These are phyloP conservation scores for Eilema sororculum DNA, from an alignment of 2,888 invertebrate species.

Conservation along the genomic window DNA sequence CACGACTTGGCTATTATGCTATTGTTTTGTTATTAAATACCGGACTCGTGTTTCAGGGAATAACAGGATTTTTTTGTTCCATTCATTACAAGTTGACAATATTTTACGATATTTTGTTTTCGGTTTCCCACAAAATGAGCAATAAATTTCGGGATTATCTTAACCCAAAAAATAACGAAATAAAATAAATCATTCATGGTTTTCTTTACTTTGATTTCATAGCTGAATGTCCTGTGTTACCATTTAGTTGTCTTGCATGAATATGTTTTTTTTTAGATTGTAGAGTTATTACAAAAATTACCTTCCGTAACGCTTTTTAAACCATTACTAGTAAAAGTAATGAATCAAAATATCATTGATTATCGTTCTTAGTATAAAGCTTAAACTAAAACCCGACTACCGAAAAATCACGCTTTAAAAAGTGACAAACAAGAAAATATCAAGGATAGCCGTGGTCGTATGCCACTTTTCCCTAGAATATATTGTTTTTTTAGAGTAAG, in stretches of 20 bases:
- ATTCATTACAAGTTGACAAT: not conserved
- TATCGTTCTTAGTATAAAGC: too few species aligned
- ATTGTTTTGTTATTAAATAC: constrained; percentile 8
- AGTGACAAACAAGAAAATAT: too few species aligned
- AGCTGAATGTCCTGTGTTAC: not conserved
- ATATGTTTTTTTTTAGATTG: too few species aligned
- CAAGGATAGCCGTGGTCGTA: too few species aligned
- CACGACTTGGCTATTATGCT: constrained; percentile 2
- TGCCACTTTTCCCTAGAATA: too few species aligned
- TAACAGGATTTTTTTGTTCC: not conserved
- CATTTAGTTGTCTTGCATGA: not conserved
- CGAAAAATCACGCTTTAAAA: too few species aligned
- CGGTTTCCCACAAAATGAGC: not conserved
- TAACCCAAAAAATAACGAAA: not conserved
- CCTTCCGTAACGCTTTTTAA: not conserved
- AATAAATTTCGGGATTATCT: not conserved
- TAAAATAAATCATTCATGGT: not conserved
- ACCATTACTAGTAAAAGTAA: too few species aligned
- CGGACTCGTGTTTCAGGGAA: not conserved
- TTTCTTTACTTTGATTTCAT: not conserved
- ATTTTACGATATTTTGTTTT: not conserved
- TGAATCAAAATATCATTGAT: too few species aligned
- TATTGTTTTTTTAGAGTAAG: too few species aligned
- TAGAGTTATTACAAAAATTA: too few species aligned
- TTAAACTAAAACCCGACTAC: too few species aligned